These are phyloP conservation scores for Magallana ariakensis DNA, from an alignment of 1,140 invertebrate species.

Conservation along the genomic window DNA sequence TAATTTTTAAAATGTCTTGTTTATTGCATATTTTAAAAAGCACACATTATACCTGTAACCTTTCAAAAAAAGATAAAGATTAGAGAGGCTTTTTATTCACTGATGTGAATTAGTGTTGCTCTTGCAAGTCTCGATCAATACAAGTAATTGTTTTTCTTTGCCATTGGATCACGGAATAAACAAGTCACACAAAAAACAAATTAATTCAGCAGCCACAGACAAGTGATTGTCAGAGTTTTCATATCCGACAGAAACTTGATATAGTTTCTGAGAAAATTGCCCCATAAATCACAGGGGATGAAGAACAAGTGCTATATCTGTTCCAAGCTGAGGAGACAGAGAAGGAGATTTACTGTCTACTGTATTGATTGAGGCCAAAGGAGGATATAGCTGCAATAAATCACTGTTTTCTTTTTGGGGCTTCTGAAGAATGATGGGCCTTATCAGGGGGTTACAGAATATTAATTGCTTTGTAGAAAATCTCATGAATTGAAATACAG, in stretches of 20 bases:
- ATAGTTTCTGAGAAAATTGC: background rate
- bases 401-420: constrained; percentile 15
- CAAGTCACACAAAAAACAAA: background rate
- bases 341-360: background rate
- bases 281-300: background rate
- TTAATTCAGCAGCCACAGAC: background rate
- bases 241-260: constrained; percentile 3
- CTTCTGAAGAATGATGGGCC: background rate
- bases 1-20: too few relatives aligned
- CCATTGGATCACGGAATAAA: background rate
- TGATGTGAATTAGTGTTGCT: too few relatives aligned
- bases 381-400: background rate
- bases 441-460: background rate
- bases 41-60: too few relatives aligned
- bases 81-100: too few relatives aligned
- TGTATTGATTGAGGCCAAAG: background rate
- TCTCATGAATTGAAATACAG: background rate
- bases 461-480: background rate
- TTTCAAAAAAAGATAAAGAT: too few relatives aligned
- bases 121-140: too few relatives aligned
- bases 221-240: background rate
- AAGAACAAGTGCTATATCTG: background rate
- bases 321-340: background rate
- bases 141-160: too few relatives aligned
- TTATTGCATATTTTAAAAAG: too few relatives aligned